These are phyloP conservation scores for Tiphia femorata DNA, from an alignment of 2,888 invertebrate species.

Conservation along the genomic window DNA sequence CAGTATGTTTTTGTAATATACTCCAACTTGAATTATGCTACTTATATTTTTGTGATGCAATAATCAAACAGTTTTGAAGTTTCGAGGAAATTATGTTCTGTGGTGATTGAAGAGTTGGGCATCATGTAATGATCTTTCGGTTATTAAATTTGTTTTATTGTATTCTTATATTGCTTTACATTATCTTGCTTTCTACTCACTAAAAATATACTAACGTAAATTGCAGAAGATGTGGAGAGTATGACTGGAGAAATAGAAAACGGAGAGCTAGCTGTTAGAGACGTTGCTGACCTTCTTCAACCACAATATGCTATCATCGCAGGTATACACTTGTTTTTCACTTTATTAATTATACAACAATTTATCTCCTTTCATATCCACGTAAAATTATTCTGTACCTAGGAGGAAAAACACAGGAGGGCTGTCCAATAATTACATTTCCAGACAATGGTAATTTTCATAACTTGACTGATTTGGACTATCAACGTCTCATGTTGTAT, in stretches of 20 bases:
- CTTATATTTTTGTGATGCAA: too few species aligned
- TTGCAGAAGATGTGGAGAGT: constrained; percentile 69
- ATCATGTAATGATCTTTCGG: too few species aligned
- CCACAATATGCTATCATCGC: constrained; percentile 92
- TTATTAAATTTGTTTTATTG: constrained; percentile 1
- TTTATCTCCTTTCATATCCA: background rate
- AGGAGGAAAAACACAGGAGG: constrained; percentile 93
- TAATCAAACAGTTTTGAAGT: too few species aligned
- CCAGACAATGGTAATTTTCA: constrained; percentile 93
- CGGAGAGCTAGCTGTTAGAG: constrained; percentile 78
- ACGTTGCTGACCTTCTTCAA: constrained; percentile 88
- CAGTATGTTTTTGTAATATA: background rate
- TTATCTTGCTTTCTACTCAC: too few species aligned
- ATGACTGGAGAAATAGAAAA: constrained; percentile 73
- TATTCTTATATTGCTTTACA: constrained; percentile 3
- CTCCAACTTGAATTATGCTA: background rate
- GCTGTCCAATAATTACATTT: constrained; percentile 94
- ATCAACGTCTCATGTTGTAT: constrained; percentile 92
- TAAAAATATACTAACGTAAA: too few species aligned
- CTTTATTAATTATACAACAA: background rate
- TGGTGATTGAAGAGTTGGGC: too few species aligned
- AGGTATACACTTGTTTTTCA: constrained; percentile 68
- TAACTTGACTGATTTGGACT: constrained; percentile 86
- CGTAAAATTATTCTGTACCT: constrained; percentile 13
- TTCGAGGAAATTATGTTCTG: too few species aligned